phyloP scores from a whole-genome alignment of 2,888 invertebrate genomes.

The Drosophila kanekoi region DNA sequence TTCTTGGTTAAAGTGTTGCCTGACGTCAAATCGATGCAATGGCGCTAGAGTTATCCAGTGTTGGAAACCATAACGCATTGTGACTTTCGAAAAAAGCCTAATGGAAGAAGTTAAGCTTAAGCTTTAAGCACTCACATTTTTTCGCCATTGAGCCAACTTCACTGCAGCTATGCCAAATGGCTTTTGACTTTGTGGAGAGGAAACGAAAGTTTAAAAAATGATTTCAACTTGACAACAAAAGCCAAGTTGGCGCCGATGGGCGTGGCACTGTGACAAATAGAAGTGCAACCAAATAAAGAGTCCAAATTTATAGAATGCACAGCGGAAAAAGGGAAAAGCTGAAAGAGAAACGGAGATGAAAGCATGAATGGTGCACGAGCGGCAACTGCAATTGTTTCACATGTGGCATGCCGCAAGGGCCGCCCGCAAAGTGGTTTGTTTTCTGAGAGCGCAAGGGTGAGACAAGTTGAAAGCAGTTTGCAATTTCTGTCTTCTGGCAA shows the following conservation, averaged over 20 bases:
- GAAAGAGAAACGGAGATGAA: slow-evolving; percentile 14
- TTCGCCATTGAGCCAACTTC: neutral
- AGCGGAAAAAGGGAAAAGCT: slow-evolving; percentile 11
- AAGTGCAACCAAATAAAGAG: slow-evolving; percentile 3
- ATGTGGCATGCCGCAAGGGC: slow-evolving; percentile 12
- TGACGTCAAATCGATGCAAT: too few species aligned
- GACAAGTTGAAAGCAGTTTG: slow-evolving; percentile 4
- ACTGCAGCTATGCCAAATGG: slow-evolving; percentile 10
- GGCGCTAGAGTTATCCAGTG: neutral
- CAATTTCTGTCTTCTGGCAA: neutral
- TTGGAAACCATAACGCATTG: neutral
- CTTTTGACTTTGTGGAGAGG: slow-evolving; percentile 8
- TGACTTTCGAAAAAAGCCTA: neutral
- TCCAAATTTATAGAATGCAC: slow-evolving; percentile 15
- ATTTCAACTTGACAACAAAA: slow-evolving; percentile 37
- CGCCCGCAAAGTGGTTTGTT: slow-evolving; percentile 9
- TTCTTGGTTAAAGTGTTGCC: too few species aligned
- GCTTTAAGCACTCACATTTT: neutral
- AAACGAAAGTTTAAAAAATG: slow-evolving; percentile 15
- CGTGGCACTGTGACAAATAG: slow-evolving; percentile 13
- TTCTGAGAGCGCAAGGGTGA: neutral
- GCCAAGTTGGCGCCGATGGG: slow-evolving; percentile 15
- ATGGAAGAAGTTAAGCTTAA: neutral
- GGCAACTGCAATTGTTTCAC: slow-evolving; percentile 18
- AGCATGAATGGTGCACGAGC: neutral